Base-by-base conservation (phyloP, 2,888 invertebrate species). In the Listrodromus nycthemerus region DNA sequence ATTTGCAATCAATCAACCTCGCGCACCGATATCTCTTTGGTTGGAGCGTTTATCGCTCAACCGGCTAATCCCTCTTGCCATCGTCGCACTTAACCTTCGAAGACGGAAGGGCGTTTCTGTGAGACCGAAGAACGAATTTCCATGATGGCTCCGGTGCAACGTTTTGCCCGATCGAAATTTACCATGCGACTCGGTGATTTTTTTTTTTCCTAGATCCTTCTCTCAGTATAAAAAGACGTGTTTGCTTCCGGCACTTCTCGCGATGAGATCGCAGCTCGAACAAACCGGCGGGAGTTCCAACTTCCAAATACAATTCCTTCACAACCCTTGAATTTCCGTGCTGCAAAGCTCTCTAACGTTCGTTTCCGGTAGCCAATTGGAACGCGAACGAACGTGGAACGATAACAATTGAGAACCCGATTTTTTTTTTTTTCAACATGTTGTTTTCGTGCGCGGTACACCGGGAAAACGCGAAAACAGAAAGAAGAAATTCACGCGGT, bases 1-100 rank as follows among this genome's bases (percentile, higher is more conserved):
- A 77, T 80, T 75, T 70, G 37, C 19, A 41, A 69, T 83, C 70
- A 70, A 79, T 74, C 65, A 79, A 24, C 30, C 16, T 41, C n/a
- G 21, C 52, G 30, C 55, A 33, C n/a, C n/a, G 33, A 30, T 45
- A 66, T 66, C 55, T 8, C 10, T 41, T 27, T 55, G 55, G 63
- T 45, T 33, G 4, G 3, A 21, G 30, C 30, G 33, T 66, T 58
- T 45, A 30, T 37, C 41, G 24, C 55, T 27, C 16, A 79, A 65
- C 1, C 24, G 21, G 8, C 24, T 58, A 45, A 71, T 65, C 41
- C 10, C 33, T 70, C 45, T 10, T 27, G 37, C n/a, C 6, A 55
- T 71, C 6, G 16, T 7, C 27, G 21, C 21, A 21, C 10, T 52
- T 19, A 52, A 1, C 8, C 8, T 7, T 1, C 7, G 52, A 52